These are phyloP conservation scores for human (Homo sapiens) DNA, from an alignment of 2,113 vertebrate genomes.

Conservation along the genomic window DNA sequence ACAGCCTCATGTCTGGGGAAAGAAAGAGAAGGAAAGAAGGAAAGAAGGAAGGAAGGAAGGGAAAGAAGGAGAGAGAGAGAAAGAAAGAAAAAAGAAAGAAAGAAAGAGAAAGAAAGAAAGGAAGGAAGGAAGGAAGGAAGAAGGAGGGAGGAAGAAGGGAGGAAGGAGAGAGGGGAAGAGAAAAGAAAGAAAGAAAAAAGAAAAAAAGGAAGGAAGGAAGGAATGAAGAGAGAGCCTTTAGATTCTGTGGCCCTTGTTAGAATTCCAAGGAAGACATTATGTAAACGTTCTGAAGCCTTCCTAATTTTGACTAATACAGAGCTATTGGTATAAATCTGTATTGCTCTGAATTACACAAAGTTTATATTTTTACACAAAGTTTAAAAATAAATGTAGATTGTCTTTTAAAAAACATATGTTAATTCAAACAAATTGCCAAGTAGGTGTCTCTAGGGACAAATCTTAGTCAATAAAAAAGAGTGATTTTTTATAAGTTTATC, in stretches of 20 bases:
- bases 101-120: too few species aligned
- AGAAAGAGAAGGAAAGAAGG: not conserved
- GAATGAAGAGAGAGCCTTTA: not conserved
- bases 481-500: constrained; percentile 71
- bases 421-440: constrained; percentile 51
- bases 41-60: too few species aligned
- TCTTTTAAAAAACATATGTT: constrained; percentile 44
- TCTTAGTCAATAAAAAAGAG: constrained; percentile 64
- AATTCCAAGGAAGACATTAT: constrained; percentile 15
- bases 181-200: not conserved
- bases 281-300: constrained; percentile 1
- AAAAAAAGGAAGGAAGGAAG: not conserved
- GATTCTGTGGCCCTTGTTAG: not conserved
- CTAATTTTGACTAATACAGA: constrained; percentile 35
- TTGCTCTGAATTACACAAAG: constrained; percentile 6
- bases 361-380: not conserved
- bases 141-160: too few species aligned
- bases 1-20: not conserved
- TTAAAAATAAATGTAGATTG: constrained; percentile 64
- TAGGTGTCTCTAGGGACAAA: constrained; percentile 53
- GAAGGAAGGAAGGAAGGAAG: too few species aligned
- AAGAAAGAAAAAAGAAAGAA: too few species aligned
- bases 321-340: constrained; percentile 33
- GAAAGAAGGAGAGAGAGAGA: not conserved
- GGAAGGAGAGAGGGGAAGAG: not conserved